A percentile compares a stretch with the other conserved stretches of the same genome.
Conservation (phyloP, 2,797 vertebrate species). For the Sorex maritimensis region DNA sequence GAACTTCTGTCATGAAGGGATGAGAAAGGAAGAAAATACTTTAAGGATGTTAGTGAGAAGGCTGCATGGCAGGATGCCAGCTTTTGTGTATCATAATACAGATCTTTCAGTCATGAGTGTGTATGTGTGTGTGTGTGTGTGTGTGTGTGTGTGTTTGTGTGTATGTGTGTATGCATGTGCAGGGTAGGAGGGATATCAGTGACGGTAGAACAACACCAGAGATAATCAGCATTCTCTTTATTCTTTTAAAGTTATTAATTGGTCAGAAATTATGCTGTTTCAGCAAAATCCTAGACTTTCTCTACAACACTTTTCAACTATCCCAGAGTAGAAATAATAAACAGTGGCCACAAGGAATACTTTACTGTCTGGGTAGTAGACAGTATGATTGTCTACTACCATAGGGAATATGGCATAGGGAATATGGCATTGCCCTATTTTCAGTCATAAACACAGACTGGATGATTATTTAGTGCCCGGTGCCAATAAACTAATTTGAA, state of each 20-base stretch:
- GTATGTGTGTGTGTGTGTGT: no score
- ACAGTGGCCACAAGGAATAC: neutral
- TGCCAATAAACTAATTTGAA: neutral
- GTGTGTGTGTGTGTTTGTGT: no score
- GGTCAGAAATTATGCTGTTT: neutral
- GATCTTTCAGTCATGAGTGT: neutral
- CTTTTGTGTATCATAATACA: neutral
- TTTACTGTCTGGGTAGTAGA: neutral
- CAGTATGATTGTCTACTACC: no score
- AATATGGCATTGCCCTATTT: neutral
- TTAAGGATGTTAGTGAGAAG: neutral
- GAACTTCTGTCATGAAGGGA: neutral
- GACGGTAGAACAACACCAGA: neutral
- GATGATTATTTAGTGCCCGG: neutral
- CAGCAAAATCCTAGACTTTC: neutral
- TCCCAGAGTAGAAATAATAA: conserved; percentile 8
- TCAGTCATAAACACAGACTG: neutral
- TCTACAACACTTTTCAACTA: neutral
- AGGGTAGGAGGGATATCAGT: neutral
- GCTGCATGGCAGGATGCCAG: neutral
- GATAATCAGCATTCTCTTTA: conserved; percentile 6
- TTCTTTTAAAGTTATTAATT: neutral
- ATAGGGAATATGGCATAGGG: neutral
- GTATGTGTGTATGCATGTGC: no score
- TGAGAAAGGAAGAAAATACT: neutral